Evolutionary conservation across 2,113 vertebrate genomes (phyloP), one percentile per base, ranked within the genome.

Genomic region (Oxygymnocypris stewartii): DNA sequence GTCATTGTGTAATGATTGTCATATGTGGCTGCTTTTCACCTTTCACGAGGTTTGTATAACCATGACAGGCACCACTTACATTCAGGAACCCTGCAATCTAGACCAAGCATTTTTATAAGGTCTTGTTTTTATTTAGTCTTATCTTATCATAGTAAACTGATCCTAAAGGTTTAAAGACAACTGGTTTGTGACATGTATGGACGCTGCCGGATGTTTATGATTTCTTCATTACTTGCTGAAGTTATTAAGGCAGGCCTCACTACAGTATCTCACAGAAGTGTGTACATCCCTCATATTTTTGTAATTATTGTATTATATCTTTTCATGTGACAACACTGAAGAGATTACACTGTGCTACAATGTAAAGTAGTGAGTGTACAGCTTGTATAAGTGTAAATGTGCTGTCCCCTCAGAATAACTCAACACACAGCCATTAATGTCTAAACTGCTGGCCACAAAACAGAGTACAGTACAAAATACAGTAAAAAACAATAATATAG

Each of bases 1-100:
- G 89, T 87, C 90, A 63, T 59, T 6, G 44, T 75, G 81, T 91
- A 90, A 92, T 89, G 87, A 65, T 54, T 67, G 59, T 87, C 91
- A 93, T 86, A 91, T 90, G 92, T 86, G 86, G 74, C 79, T 78
- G 20, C 71, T 67, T 84, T 79, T 76, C 51, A 37, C 35, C 40
- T 86, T 81, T 85, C 71, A 78, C 37, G 23, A 8, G 69, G 44
- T 81, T 83, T 59, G 18, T 65, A 54, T 47, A 28, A 67, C 49
- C 20, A 57, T 77, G 40, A 54, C 51, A 69, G 59, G 79, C 59
- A 67, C 7, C 59, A 65, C 54, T 80, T 80, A 63, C 23, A 14
- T 42, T 4, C 54, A 61, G 10, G 11, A 80, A 65, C 37, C 40
- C 59, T 65, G 18, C 59, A 65, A 63, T 61, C 78, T 61, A 57